These are phyloP conservation scores for Drosophila macrospina DNA, from an alignment of 2,888 invertebrate species.

Conservation along the genomic window DNA sequence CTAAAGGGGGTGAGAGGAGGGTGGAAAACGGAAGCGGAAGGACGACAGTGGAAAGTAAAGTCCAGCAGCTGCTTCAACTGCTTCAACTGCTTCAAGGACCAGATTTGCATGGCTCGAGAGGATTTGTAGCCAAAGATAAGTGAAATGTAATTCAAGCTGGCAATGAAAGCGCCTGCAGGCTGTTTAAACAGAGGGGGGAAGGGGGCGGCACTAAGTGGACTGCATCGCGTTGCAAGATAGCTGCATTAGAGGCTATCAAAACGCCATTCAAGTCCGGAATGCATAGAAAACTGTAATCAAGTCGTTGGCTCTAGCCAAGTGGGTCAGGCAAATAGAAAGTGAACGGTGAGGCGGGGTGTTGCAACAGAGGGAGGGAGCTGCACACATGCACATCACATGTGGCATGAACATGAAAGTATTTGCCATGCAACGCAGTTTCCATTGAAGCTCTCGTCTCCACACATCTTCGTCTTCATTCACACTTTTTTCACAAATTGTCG, in stretches of 20 bases:
- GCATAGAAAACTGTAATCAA: constrained; percentile 72
- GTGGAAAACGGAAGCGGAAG: neutral
- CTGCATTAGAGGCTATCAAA: constrained; percentile 78
- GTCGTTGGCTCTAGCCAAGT: constrained; percentile 62
- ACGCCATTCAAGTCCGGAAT: constrained; percentile 67
- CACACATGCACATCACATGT: constrained; percentile 21
- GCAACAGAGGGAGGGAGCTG: neutral
- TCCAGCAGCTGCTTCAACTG: constrained; percentile 51
- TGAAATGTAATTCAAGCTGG: constrained; percentile 59
- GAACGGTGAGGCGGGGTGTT: neutral
- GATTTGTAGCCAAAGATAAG: constrained; percentile 58
- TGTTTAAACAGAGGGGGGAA: constrained; percentile 21
- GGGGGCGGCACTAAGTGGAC: constrained; percentile 64
- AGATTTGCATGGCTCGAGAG: constrained; percentile 60
- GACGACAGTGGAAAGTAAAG: neutral
- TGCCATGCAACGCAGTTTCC: constrained; percentile 52
- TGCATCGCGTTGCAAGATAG: constrained; percentile 75
- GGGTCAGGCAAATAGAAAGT: constrained; percentile 72
- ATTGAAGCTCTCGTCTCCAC: constrained; percentile 36
- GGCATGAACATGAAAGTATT: constrained; percentile 64
- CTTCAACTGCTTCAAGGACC: constrained; percentile 39
- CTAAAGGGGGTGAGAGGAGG: too few relatives aligned
- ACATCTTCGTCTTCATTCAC: neutral
- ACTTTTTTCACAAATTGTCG: constrained; percentile 72
- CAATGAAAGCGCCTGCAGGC: constrained; percentile 65